A percentile compares a stretch with the other conserved stretches of the same genome.
phyloP scores from a whole-genome alignment of 64 coral and sea anemone species.

The Acropora tenuis region DNA sequence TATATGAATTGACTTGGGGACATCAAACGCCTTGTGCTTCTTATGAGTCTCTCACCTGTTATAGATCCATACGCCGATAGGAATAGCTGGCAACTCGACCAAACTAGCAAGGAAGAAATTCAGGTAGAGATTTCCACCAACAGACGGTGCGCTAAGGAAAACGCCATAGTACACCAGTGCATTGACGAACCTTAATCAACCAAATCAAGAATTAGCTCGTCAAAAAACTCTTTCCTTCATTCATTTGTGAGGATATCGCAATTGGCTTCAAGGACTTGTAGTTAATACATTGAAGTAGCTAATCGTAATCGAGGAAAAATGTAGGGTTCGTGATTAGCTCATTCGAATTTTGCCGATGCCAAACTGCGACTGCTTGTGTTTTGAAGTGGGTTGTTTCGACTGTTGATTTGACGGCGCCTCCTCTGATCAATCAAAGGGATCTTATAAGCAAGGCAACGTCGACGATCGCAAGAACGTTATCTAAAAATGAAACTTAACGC shows the following conservation, averaged over 20 bases:
- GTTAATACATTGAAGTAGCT: too few relatives aligned
- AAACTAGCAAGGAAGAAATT: slow-evolving; percentile 11
- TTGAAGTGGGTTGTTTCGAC: too few relatives aligned
- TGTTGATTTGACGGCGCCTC: too few relatives aligned
- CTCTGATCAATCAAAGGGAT: too few relatives aligned
- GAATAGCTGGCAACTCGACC: not conserved
- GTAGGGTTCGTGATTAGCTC: too few relatives aligned
- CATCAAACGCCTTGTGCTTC: not conserved
- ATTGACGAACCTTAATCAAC: slow-evolving; percentile 12
- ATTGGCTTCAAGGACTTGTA: too few relatives aligned
- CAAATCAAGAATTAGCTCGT: not conserved
- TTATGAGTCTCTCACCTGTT: not conserved
- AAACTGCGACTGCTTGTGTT: too few relatives aligned
- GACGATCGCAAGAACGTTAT: not conserved
- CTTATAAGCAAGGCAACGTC: not conserved
- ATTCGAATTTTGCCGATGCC: too few relatives aligned
- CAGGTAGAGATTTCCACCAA: slow-evolving; percentile 9
- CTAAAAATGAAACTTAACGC: too few relatives aligned
- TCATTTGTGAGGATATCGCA: too few relatives aligned
- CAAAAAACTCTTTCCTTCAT: too few relatives aligned
- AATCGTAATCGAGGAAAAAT: too few relatives aligned
- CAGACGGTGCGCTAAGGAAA: not conserved
- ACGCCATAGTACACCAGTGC: slow-evolving; percentile 22
- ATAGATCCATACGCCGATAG: not conserved
- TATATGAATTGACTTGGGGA: not conserved